Percentiles rank a stretch among this genome's conserved stretches.
These are phyloP conservation scores for Zaprionus ghesquierei DNA, from an alignment of 1,140 invertebrate genomes.

Conservation along the genomic window DNA sequence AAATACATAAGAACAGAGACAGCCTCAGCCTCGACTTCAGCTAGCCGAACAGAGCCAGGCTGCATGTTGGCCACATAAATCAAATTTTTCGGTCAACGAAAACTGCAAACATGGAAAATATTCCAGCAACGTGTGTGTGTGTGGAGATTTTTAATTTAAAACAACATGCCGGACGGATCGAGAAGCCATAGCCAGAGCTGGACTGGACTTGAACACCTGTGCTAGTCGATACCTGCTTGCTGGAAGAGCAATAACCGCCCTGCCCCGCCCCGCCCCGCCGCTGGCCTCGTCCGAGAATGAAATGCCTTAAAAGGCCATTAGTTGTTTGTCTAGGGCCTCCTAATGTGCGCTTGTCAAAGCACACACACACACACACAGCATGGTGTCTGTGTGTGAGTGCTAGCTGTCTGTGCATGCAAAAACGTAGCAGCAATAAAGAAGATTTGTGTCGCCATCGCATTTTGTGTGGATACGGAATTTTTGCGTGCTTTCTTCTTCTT, in stretches of 20 bases:
- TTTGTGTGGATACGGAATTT: constrained; percentile 58
- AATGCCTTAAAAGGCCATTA: constrained; percentile 78
- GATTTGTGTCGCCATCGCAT: constrained; percentile 75
- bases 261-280: not conserved
- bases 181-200: constrained; percentile 6
- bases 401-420: constrained; percentile 57
- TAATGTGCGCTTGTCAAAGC: constrained; percentile 76
- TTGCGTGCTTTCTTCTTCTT: constrained; percentile 33
- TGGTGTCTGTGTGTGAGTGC: constrained; percentile 7
- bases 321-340: constrained; percentile 71
- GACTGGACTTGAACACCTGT: constrained; percentile 44
- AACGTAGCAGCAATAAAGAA: constrained; percentile 78
- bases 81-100: constrained; percentile 38
- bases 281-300: too few relatives aligned
- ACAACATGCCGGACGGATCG: constrained; percentile 57
- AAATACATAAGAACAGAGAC: constrained; percentile 27
- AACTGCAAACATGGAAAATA: constrained; percentile 52
- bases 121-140: constrained; percentile 33
- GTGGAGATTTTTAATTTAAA: constrained; percentile 77
- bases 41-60: not conserved
- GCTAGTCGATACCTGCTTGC: constrained; percentile 3
- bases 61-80: constrained; percentile 34
- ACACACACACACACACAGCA: not conserved
- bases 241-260: constrained; percentile 2
- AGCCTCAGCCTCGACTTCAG: not conserved